Base-by-base conservation (phyloP, 2,888 invertebrate species). In the Blastobasis adustella region DNA sequence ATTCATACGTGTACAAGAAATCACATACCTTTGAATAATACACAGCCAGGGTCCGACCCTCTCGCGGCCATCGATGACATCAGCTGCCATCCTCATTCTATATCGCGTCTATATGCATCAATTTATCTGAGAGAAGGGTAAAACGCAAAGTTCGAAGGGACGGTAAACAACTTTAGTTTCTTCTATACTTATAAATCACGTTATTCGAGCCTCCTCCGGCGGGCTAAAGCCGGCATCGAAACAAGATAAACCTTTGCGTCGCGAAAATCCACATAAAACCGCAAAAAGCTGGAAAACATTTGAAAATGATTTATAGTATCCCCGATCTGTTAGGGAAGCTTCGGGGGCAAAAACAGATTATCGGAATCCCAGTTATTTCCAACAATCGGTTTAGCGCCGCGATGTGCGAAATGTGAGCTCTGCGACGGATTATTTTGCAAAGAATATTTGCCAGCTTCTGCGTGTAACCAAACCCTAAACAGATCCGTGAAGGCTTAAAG, bases 261-360 rank as follows among this genome's bases (percentile, higher is more conserved):
- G 74, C 65, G 63, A 70, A 80, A 79, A 79, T 78, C 76, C 76
- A 69, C 70, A 78, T 77, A 79, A 82, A 84, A 78, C 80, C 76
- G 70, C 76, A 78, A 80, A 79, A 82, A 84, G 77, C 79, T 75
- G 71, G 76, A 78, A 80, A 84, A 80, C 77, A 79, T 78, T 79
- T 72, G 69, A 78, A 81, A 81, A 84, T 84, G 82, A 85, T 84
- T 82, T 82, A 85, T 81, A 76, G 76, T 73, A 67, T 66, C 63
- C 68, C 67, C 79, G 77, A 79, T 84, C 78, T 79, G 82, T 76
- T 76, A 65, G 73, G 72, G 71, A 74, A 73, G 76, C 72, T 78
- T 67, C 73, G 66, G 72, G 67, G 73, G 66, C 74, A 80, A 82
- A 81, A 84, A 83, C 80, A 83, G 81, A 82, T 84, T 83, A 85